Evolutionary conservation across 2,797 vertebrate species (phyloP).

Genomic region (Falco biarmicus): DNA sequence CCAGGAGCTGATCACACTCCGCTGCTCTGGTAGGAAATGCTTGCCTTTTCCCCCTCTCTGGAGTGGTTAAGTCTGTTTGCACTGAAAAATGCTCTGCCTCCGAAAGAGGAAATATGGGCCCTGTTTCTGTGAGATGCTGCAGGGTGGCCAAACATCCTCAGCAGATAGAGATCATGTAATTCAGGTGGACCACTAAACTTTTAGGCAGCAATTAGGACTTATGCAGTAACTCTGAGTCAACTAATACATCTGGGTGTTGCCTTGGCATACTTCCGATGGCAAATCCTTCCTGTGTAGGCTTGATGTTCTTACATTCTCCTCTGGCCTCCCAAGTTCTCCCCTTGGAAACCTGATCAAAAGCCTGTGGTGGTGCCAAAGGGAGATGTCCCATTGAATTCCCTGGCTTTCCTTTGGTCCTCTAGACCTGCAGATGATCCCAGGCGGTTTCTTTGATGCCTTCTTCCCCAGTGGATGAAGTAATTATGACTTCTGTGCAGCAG

Average conservation of each 20-base stretch:
- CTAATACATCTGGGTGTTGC: slow-evolving; percentile 51
- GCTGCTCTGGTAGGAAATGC: not conserved
- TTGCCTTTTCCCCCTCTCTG: not conserved
- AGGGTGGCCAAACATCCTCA: slow-evolving; percentile 43
- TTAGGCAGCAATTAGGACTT: slow-evolving; percentile 50
- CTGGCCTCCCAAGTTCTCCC: not conserved
- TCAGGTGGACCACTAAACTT: slow-evolving; percentile 54
- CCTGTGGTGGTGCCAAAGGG: slow-evolving; percentile 1
- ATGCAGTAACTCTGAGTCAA: slow-evolving; percentile 56
- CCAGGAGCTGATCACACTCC: not conserved
- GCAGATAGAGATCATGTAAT: slow-evolving; percentile 37
- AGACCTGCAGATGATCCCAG: slow-evolving; percentile 1
- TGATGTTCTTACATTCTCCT: not conserved
- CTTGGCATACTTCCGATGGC: slow-evolving; percentile 44
- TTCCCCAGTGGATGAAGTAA: slow-evolving; percentile 45
- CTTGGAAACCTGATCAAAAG: slow-evolving; percentile 44
- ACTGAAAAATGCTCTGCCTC: not conserved
- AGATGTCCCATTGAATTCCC: slow-evolving; percentile 17
- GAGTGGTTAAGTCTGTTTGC: not conserved
- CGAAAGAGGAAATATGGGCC: not conserved
- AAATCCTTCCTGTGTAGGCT: slow-evolving; percentile 49
- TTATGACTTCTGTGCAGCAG: slow-evolving; percentile 26
- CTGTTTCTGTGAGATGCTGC: slow-evolving; percentile 17
- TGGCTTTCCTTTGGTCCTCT: slow-evolving; percentile 19
- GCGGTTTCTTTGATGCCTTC: slow-evolving; percentile 11